Conservation (phyloP, 2,113 vertebrate genomes). For the Cinclus cinclus region DNA sequence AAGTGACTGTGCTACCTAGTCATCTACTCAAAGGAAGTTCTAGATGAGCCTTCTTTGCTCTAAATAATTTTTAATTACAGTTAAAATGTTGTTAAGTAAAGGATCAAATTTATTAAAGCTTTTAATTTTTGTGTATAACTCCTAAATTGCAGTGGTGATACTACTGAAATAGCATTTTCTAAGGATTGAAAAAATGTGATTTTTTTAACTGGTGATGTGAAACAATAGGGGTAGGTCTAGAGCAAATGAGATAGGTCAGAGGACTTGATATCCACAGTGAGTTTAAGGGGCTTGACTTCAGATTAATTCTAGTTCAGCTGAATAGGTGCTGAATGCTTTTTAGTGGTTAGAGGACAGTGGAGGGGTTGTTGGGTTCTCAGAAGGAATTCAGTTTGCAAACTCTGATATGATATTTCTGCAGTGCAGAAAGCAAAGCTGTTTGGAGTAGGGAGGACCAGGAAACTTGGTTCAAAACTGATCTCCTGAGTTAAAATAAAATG, state of each 20-base stretch:
- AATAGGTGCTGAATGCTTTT: background rate
- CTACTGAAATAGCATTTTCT: background rate
- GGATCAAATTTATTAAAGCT: background rate
- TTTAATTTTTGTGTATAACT: background rate
- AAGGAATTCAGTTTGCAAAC: background rate
- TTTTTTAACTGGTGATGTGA: background rate
- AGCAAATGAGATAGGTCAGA: background rate
- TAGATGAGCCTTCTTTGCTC: background rate
- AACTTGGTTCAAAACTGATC: background rate
- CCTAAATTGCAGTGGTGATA: background rate
- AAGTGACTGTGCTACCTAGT: background rate
- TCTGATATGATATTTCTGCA: background rate
- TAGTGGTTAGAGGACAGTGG: background rate
- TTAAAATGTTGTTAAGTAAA: background rate
- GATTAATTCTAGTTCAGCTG: background rate
- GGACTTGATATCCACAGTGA: accelerated
- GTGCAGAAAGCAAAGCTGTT: background rate
- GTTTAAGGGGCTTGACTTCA: background rate
- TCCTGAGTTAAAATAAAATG: background rate
- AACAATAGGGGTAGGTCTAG: background rate
- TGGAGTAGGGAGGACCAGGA: background rate
- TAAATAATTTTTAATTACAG: background rate
- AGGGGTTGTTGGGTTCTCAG: background rate
- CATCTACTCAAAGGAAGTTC: background rate
- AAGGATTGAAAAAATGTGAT: background rate